Base-by-base conservation (phyloP, 2,888 invertebrate species). In the Ceratothoa steindachneri region DNA sequence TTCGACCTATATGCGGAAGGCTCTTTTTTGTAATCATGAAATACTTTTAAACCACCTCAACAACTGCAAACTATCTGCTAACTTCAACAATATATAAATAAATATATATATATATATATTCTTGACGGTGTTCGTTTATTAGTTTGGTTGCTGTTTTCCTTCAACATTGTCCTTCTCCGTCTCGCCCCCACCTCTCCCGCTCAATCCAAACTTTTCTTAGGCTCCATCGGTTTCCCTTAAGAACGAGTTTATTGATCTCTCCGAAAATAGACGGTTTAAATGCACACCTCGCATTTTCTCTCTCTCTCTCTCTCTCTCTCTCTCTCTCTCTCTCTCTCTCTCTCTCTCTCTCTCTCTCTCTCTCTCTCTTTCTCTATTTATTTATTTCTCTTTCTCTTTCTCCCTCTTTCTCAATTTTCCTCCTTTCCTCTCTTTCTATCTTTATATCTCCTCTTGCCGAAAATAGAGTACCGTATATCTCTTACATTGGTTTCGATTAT, bases 211-310 rank as follows among this genome's bases (percentile, higher is more conserved):
- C 60, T 60, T 60, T 24, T 60, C 60, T 60, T 60, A 60, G 22
- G 22, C 60, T 24, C 27, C 60, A 12, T 60, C 27, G 12, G 60
- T 24, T 60, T 60, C 60, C 60, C 60, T 60, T 60, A 60, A 60
- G 60, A 60, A 60, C 27, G 60, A 60, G 60, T 60, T 60, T 60
- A 60, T 60, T 60, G 60, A 60, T 60, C 60, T 24, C 24, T 1
- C 60, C 24, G 60, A 60, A 60, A 60, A 60, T 60, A 60, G 24
- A 60, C 60, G 60, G 60, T 60, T 60, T 1, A 60, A 60, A 60
- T 60, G n/a, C 60, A 22, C 60, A 24, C 60, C 60, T 60, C 60
- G 12, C 60, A 60, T 60, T 60, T 60, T 60, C 27, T 30, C 41
- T 41, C 55, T 51, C 15, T 24, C 67, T 29, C 41, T 52, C 55